phyloP scores from a whole-genome alignment of 2,113 vertebrate species.

The Pampusana beccarii region DNA sequence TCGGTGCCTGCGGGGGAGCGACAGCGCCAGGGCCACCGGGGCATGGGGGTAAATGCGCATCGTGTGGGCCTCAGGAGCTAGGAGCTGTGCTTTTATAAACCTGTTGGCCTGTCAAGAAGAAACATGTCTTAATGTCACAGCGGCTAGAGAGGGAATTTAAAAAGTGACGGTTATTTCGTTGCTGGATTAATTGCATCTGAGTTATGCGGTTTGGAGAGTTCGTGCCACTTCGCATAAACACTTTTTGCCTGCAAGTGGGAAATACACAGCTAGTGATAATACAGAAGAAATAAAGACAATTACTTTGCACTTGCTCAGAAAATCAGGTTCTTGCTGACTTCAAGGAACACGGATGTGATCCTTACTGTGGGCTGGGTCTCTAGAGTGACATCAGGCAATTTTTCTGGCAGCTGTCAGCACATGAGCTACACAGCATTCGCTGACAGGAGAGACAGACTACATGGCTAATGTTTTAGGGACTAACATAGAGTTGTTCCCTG shows the following conservation, averaged over 20 bases:
- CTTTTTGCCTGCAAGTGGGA: rapidly evolving
- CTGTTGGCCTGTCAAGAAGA: neutral
- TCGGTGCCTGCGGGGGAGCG: too few relatives aligned
- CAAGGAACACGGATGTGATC: rapidly evolving
- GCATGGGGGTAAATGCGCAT: too few relatives aligned
- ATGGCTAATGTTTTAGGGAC: rapidly evolving
- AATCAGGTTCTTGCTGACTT: neutral
- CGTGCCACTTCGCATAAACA: rapidly evolving
- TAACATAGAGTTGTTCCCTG: neutral
- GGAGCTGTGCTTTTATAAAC: rapidly evolving
- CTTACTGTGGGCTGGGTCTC: neutral
- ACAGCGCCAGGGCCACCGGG: too few relatives aligned
- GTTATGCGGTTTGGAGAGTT: too few relatives aligned
- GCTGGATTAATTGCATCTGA: neutral
- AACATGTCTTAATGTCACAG: rapidly evolving
- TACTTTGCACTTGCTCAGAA: neutral
- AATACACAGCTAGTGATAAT: rapidly evolving
- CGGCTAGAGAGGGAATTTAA: neutral
- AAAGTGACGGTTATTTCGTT: neutral
- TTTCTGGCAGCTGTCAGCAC: neutral
- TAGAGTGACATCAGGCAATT: rapidly evolving
- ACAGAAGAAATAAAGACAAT: neutral
- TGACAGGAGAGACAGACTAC: neutral
- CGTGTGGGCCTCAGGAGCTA: rapidly evolving
- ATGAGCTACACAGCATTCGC: rapidly evolving